A percentile compares a stretch with the other conserved stretches of the same genome.
These are phyloP conservation scores for Palaemon carinicauda DNA, from an alignment of 1,140 invertebrate species.

Conservation along the genomic window DNA sequence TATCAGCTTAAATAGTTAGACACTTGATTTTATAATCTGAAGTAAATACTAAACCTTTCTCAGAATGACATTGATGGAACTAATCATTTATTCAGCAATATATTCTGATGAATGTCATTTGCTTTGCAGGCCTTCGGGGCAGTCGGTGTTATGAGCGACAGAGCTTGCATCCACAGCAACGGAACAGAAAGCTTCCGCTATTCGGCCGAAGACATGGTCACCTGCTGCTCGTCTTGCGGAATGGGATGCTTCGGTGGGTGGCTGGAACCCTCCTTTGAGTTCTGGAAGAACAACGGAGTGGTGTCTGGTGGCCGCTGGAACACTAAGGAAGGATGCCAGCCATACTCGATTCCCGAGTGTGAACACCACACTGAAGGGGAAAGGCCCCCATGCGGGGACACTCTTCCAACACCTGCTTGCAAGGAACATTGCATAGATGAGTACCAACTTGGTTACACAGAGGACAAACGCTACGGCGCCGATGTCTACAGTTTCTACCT, in stretches of 20 bases:
- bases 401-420: constrained; percentile 80
- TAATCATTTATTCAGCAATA: too few relatives aligned
- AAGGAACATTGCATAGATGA: constrained; percentile 73
- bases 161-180: constrained; percentile 84
- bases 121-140: constrained; percentile 76
- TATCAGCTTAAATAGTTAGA: too few relatives aligned
- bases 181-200: constrained; percentile 77
- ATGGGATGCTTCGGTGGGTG: constrained; percentile 87
- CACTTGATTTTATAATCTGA: too few relatives aligned
- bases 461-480: constrained; percentile 80
- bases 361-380: constrained; percentile 88
- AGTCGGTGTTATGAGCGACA: constrained; percentile 93
- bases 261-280: constrained; percentile 81
- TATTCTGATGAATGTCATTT: too few relatives aligned
- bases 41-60: too few relatives aligned
- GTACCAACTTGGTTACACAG: constrained; percentile 77
- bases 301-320: constrained; percentile 86
- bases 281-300: constrained; percentile 80
- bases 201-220: constrained; percentile 86
- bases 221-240: constrained; percentile 85
- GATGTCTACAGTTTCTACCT: constrained; percentile 76
- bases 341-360: constrained; percentile 85
- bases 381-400: constrained; percentile 75
- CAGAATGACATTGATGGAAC: too few relatives aligned
- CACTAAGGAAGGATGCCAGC: constrained; percentile 81